Evolutionary conservation across 2,888 invertebrate species (phyloP), one percentile per base, ranked within the genome.

Genomic region (Callyntrura guangdongensis): DNA sequence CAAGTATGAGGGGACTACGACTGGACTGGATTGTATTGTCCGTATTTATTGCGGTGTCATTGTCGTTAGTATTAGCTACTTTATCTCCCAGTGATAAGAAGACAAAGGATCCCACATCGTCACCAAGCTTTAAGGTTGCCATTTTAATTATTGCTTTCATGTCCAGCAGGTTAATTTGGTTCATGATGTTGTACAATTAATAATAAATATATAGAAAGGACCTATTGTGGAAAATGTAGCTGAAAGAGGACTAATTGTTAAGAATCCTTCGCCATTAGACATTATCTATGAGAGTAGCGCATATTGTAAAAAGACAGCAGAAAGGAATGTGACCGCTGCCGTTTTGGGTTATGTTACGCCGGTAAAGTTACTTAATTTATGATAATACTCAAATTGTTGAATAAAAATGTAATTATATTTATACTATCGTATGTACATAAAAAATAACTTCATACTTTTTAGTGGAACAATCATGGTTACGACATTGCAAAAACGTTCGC

Each of bases 391-490:
- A 47, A 4, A 74, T 83, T 72, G 25, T 59, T 36, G 45, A 79
- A 0, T 56, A 67, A 56, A 82, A 22, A 17, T 74, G 20, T 91
- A 25, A 27, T 49, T 59, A 81, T 53, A 11, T 27, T 77, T 79
- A n/a, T 36, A 74, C 77, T 83, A 20, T 12, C 64, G 0, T 22
- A n/a, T 27, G 12, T 67, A 12, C 3, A 22, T 2, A 17, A 64
- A 9, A 5, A 64, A 64, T 64, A n/a, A 25, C n/a, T 64, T 64
- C 5, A 64, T 22, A 20, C 17, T 11, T 22, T 64, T 6, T 36
- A 99, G 98, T 99, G 99, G 99, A 99, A 99, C 94, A 97, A 96
- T 93, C 98, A 97, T 95, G 99, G 99, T 0, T 98, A 99, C 95
- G 98, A 98, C 95, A 96, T 99, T 79, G 98, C 99, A 0, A 98